A percentile compares a stretch with the other conserved stretches of the same genome.
phyloP scores from a whole-genome alignment of 1,140 invertebrate genomes.

The Augochlora pura region DNA sequence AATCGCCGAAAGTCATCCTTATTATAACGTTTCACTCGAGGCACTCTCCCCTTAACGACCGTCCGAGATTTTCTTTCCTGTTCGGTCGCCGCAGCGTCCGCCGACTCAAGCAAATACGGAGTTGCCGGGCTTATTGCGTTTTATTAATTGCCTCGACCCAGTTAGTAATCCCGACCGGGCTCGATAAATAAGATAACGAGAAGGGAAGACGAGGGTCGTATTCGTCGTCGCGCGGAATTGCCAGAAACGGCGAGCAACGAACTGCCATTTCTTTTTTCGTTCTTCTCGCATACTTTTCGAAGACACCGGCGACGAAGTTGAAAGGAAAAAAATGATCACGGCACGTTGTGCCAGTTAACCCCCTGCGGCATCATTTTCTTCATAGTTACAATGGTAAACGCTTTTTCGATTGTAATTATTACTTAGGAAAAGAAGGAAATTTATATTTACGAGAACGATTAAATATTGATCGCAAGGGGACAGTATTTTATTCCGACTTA shows the following conservation, averaged over 20 bases:
- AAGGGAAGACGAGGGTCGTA: neutral
- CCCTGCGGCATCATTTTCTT: too few species aligned
- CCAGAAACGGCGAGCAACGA: too few species aligned
- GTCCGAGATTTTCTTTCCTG: slow-evolving; percentile 21
- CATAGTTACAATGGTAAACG: too few species aligned
- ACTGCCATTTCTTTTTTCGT: neutral
- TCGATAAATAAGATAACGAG: slow-evolving; percentile 37
- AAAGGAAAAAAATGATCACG: neutral
- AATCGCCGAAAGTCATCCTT: too few species aligned
- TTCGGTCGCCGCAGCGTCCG: neutral
- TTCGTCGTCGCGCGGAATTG: neutral
- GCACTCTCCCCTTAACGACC: neutral
- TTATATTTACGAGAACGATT: too few species aligned
- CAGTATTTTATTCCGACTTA: too few species aligned
- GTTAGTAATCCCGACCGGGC: slow-evolving; percentile 34
- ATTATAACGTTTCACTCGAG: too few species aligned
- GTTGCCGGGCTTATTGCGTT: slow-evolving; percentile 40
- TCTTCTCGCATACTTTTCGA: neutral
- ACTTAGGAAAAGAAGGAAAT: too few species aligned
- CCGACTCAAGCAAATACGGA: neutral
- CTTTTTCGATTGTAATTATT: too few species aligned
- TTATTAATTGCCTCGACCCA: slow-evolving; percentile 49
- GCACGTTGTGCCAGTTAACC: slow-evolving; percentile 3
- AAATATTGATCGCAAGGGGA: too few species aligned
- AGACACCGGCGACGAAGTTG: neutral